Base-by-base conservation (phyloP, 2,888 invertebrate species). In the Ecliptopera silaceata region DNA sequence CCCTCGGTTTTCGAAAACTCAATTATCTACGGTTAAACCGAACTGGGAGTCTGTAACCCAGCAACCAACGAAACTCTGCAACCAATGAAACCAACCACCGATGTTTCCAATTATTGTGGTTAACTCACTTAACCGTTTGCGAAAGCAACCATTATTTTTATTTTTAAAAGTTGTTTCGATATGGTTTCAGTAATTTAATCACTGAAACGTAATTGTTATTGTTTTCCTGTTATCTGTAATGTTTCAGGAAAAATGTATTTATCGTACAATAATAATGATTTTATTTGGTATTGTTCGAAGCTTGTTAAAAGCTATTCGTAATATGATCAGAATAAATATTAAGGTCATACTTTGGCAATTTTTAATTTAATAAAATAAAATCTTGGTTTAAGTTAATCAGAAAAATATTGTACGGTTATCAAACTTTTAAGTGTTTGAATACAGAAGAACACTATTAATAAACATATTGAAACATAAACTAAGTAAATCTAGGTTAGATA, bases 81-180 rank as follows among this genome's bases (percentile, higher is more conserved):
- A 66, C 69, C 69, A 63, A 68, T 70, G 74, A 42, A 42, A 26
- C 42, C 32, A 10, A 43, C 26, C 55, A 66, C 69, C 68, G 63
- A 69, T 71, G 75, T 74, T 76, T 71, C 71, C 74, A 69, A 74
- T 67, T 69, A 74, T 67, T 68, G 69, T 45, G 60, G 61, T 65
- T 75, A 77, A 77, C 73, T 75, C 63, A 69, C 59, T 77, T 77
- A 74, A 63, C 59, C 65, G 65, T 67, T 66, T 69, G 68, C 71
- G 65, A 66, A 72, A 55, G 52, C 68, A 63, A 69, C 67, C 66
- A 69, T 68, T 66, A 68, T 75, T 54, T 74, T 70, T n/a, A n/a
- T 69, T 75, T 71, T 72, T 59, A 45, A 64, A 75, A 74, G 69
- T 47, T 57, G 41, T 57, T 38, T 38, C 41, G 52, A 50, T 58